Evolutionary conservation across 2,113 vertebrate genomes (phyloP).

Genomic region (Corythaeola cristata): DNA sequence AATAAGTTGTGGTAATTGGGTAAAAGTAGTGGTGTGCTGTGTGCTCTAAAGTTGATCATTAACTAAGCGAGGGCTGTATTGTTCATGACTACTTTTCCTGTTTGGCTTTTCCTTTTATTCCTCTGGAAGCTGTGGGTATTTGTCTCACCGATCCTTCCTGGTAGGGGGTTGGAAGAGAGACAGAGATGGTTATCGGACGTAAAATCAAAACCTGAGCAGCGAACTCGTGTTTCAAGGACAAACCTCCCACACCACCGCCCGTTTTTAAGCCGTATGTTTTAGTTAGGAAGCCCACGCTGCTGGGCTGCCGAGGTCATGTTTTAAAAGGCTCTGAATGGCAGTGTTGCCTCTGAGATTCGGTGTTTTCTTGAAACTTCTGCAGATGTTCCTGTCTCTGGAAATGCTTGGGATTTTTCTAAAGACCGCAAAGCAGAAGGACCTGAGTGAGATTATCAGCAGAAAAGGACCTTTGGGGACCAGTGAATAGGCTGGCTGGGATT

Average conservation of each 20-base stretch:
- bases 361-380: conserved; percentile 18
- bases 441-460: not conserved
- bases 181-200: not conserved
- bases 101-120: conserved; percentile 53
- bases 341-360: not conserved
- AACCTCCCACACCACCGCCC: not conserved
- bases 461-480: not conserved
- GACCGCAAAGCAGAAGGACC: not conserved
- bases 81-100: conserved; percentile 55
- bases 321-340: not conserved
- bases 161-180: conserved; percentile 16
- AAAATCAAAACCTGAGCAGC: not conserved
- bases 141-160: conserved; percentile 44
- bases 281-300: not conserved
- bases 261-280: not conserved
- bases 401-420: conserved; percentile 13
- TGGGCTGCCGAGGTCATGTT: not conserved
- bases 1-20: not conserved
- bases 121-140: conserved; percentile 26
- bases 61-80: conserved; percentile 15
- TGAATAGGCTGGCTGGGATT: not conserved
- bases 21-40: not conserved
- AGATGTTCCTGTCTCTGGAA: conserved; percentile 10
- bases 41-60: conserved; percentile 34
- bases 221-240: not conserved